Evolutionary conservation across 2,797 vertebrate genomes (phyloP).

Genomic region (Bufotes viridis): DNA sequence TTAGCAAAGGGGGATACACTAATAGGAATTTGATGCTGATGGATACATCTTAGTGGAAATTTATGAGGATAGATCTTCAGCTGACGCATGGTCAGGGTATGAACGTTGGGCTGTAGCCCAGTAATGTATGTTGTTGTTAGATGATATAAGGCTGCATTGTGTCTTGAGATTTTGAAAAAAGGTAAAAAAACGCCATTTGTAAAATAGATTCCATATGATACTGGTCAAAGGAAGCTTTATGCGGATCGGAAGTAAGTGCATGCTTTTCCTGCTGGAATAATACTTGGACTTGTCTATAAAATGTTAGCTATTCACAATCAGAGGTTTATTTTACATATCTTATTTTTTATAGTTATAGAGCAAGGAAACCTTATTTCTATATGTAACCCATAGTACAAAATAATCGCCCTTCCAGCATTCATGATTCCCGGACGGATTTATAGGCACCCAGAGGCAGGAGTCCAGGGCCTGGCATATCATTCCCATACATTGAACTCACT

Average conservation of each 20-base stretch:
- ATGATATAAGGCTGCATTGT: constrained; percentile 70
- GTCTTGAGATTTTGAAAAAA: constrained; percentile 67
- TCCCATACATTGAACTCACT: background rate
- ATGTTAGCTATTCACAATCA: background rate
- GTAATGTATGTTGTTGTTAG: constrained; percentile 71
- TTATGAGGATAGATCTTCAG: constrained; percentile 63
- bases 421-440: too few species aligned
- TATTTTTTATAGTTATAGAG: background rate
- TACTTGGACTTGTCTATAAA: background rate
- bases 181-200: constrained; percentile 41
- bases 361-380: background rate
- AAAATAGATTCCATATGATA: constrained; percentile 66
- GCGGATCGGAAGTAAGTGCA: constrained; percentile 66
- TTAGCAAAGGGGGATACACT: constrained; percentile 71
- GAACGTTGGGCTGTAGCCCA: constrained; percentile 67
- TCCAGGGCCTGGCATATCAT: background rate
- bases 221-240: constrained; percentile 61
- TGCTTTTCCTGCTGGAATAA: constrained; percentile 56
- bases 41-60: constrained; percentile 76
- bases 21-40: constrained; percentile 78
- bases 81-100: constrained; percentile 20
- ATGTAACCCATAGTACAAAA: background rate
- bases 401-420: background rate
- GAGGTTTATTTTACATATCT: background rate
- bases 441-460: background rate